Base-by-base conservation (phyloP, 1,140 invertebrate species). In the Micrasema minimum region DNA sequence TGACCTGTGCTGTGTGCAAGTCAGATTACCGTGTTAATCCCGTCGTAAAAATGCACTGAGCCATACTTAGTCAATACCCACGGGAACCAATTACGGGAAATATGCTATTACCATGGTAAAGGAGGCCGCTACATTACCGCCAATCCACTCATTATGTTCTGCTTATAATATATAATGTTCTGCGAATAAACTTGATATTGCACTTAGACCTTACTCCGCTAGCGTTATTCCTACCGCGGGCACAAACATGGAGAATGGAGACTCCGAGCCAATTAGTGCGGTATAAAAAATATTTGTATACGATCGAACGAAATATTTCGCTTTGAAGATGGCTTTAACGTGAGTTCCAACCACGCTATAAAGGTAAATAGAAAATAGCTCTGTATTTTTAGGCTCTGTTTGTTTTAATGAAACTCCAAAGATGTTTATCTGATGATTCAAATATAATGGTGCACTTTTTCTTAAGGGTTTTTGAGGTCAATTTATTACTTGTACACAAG, bases 21-120 rank as follows among this genome's bases (percentile, higher is more conserved):
- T 45, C 18, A 45, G 38, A 62, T 41, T 22, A 62, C 57, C 20
- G n/a, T n/a, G n/a, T 41, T 62, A 62, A 62, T 62, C 37, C 11
- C 57, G 38, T 45, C 57, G 57, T 62, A 62, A 62, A 62, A 62
- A 62, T 62, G 57, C 57, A 62, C 41, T 22, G 57, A 62, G 38
- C 41, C 57, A n/a, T n/a, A n/a, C n/a, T n/a, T n/a, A n/a, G 57
- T 41, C 57, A 62, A 62, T 62, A 43, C 57, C n/a, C 57, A 2
- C 37, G 37, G 57, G 57, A 23, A 23, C 57, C 57, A 62, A 62
- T 62, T 62, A 62, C 20, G 38, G 9, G 18, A 62, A 45, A 62
- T 62, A 45, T 62, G 57, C 26, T 62, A 10, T 62, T 43, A 62
- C 37, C 53, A 31, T 16, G 38, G 38, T 43, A 22, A 45, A 62